Percentiles rank a stretch among this genome's conserved stretches.
These are phyloP conservation scores for Anthoscopus minutus DNA, from an alignment of 2,113 vertebrate species.

Conservation along the genomic window DNA sequence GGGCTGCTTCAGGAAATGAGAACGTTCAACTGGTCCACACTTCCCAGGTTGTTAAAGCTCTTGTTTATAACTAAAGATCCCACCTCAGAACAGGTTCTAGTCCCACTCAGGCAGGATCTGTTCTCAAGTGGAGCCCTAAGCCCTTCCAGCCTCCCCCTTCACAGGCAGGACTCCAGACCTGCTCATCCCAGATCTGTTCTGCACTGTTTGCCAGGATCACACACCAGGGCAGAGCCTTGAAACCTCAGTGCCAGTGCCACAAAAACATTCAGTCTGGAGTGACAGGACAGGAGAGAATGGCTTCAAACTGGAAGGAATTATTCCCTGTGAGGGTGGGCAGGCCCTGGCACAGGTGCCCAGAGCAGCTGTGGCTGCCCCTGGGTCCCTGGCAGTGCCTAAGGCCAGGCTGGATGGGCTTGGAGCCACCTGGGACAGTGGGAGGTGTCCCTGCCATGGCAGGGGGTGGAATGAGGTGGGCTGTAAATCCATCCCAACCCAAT, in stretches of 20 bases:
- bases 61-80: background rate
- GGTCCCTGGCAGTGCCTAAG: background rate
- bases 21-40: background rate
- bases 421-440: rapidly evolving
- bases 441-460: background rate
- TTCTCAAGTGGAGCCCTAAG: background rate
- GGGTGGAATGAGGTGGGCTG: background rate
- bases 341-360: background rate
- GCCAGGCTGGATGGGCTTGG: background rate
- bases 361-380: background rate
- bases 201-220: background rate
- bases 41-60: background rate
- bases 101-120: background rate
- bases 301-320: background rate
- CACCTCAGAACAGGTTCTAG: background rate
- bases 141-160: background rate
- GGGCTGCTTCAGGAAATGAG: background rate
- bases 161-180: background rate
- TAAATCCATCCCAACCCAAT: background rate
- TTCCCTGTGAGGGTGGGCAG: rapidly evolving
- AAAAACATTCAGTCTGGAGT: background rate
- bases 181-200: background rate
- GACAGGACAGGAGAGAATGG: background rate
- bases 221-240: background rate
- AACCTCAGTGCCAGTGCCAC: background rate